A percentile compares a stretch with the other conserved stretches of the same genome.
These are phyloP conservation scores for Drosophila obscura DNA, from an alignment of 1,140 invertebrate species.

Conservation along the genomic window DNA sequence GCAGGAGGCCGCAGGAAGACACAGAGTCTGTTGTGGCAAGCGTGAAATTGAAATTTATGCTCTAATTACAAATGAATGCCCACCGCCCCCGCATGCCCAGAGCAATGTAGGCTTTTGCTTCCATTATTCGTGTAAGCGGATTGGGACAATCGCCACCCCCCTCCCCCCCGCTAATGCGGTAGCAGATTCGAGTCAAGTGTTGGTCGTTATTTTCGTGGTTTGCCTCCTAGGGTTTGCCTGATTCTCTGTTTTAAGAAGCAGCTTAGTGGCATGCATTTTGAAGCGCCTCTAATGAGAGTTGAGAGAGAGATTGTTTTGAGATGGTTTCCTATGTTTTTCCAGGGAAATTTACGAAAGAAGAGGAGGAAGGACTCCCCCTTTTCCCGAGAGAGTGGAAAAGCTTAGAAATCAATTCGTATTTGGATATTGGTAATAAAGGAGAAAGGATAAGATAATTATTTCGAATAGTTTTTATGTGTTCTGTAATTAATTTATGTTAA, in stretches of 20 bases:
- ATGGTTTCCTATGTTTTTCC: no score
- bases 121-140: slow-evolving; percentile 58
- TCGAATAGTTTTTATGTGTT: no score
- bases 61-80: slow-evolving; percentile 61
- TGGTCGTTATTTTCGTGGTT: background rate
- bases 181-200: slow-evolving; percentile 37
- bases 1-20: background rate
- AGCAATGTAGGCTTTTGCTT: slow-evolving; percentile 21
- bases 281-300: slow-evolving; percentile 55
- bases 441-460: no score
- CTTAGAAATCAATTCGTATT: no score
- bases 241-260: slow-evolving; percentile 27
- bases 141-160: slow-evolving; percentile 11
- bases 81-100: background rate
- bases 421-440: no score
- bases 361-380: no score
- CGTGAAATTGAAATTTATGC: slow-evolving; percentile 77
- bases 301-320: background rate
- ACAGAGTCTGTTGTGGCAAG: slow-evolving; percentile 43
- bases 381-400: no score
- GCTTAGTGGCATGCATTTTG: slow-evolving; percentile 45
- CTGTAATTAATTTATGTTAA: no score
- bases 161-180: slow-evolving; percentile 1
- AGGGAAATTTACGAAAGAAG: no score
- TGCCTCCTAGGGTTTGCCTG: background rate